Base-by-base conservation (phyloP, 2,888 invertebrate genomes). In the Idaea aversata region DNA sequence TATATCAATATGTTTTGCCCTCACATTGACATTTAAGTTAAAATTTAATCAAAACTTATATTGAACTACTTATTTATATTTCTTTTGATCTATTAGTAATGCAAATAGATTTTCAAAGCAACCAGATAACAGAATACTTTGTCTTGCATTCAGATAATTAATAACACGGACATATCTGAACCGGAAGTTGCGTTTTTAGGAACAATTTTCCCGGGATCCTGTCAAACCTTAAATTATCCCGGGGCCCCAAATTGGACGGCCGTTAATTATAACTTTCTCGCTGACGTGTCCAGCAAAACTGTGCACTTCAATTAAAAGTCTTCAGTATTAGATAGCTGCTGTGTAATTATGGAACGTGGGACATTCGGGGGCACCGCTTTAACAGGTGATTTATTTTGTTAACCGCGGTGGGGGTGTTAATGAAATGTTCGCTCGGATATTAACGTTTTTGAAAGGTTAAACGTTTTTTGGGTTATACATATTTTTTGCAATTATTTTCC, bases 231-330 rank as follows among this genome's bases (percentile, higher is more conserved):
- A 82, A 85, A 88, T 88, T 84, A 87, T 86, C 83, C 82, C 80
- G 76, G 76, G 75, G 73, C 75, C 76, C 72, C 7, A 79, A 85
- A 85, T 83, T 84, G 86, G 81, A 83, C 81, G 79, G 75, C 77
- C 84, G 82, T 88, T 90, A 90, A 90, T 90, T 90, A 88, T 89
- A 89, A 90, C 87, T 89, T 89, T 81, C 74, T 70, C 74, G 77
- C 77, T 79, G 80, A 82, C 81, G 79, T 81, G 83, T 84, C 79
- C 82, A 76, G 77, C 78, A 79, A 73, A 85, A 86, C 80, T 79
- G 82, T 81, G 81, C 80, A 80, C 79, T 81, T 85, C 82, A 86
- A 87, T 88, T 88, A 86, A 85, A 87, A 86, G 83, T 82, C 79
- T 81, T 80, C 75, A 71, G 75, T 79, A 83, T 85, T 83, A 77